Conservation (phyloP, 2,113 vertebrate species). For the Otis tarda region DNA sequence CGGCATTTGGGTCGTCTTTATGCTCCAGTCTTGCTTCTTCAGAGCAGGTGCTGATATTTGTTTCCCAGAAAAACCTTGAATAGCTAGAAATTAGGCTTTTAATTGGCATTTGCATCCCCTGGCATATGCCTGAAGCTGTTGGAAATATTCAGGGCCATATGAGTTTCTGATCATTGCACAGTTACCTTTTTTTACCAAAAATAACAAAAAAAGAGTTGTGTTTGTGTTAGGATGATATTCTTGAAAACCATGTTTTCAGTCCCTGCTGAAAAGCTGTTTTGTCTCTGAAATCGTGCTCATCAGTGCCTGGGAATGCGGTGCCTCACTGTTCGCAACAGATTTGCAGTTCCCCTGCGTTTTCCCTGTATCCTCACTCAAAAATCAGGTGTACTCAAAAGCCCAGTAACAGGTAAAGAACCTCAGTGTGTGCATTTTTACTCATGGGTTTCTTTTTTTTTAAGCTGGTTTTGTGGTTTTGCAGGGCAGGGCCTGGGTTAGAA, state of each 20-base stretch:
- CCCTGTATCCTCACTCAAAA: not conserved
- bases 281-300: not conserved
- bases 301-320: not conserved
- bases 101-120: not conserved
- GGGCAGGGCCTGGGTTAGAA: not conserved
- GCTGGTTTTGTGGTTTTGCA: not conserved
- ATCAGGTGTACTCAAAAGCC: not conserved
- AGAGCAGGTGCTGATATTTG: not conserved
- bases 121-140: not conserved
- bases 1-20: not conserved
- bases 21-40: not conserved
- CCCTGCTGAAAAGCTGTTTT: not conserved
- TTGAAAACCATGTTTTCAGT: not conserved
- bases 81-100: not conserved
- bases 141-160: not conserved
- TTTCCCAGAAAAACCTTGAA: not conserved
- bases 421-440: not conserved
- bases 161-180: too few relatives aligned
- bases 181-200: too few relatives aligned
- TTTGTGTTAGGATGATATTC: not conserved
- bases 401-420: not conserved
- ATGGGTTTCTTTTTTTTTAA: too few relatives aligned
- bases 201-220: too few relatives aligned
- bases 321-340: not conserved
- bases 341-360: not conserved